Percentiles rank a stretch among this genome's conserved stretches.
Evolutionary conservation across 2,113 vertebrate species (phyloP).

Genomic region (Cyprinus carpio): DNA sequence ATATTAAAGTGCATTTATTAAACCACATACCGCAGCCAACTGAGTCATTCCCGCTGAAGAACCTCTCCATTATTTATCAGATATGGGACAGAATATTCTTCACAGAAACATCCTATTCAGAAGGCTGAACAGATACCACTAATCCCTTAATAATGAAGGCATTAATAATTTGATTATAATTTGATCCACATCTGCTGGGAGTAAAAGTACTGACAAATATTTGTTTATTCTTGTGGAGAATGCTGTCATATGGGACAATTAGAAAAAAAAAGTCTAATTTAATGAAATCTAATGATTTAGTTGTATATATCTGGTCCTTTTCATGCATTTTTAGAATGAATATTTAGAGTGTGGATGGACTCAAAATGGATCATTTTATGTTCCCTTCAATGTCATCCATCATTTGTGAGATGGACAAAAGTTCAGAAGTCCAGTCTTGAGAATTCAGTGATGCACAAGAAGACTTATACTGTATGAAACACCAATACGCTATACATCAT

Average conservation of each 20-base stretch:
- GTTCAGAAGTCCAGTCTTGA: neutral
- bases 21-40: neutral
- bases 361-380: neutral
- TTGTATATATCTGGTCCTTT: neutral
- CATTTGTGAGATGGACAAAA: neutral
- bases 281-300: too few species aligned
- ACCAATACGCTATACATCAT: neutral
- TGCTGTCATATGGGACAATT: neutral
- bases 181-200: neutral
- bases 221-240: neutral
- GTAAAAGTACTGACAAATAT: neutral
- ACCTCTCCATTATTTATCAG: constrained; percentile 4
- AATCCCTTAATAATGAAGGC: constrained; percentile 5
- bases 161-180: constrained; percentile 10
- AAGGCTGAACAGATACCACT: constrained; percentile 2
- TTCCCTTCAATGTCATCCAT: neutral
- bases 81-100: neutral
- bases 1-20: neutral
- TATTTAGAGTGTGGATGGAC: neutral
- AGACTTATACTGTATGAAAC: neutral
- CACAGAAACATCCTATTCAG: neutral
- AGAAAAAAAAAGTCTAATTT: too few species aligned
- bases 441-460: neutral
- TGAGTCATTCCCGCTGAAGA: neutral
- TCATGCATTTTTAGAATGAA: neutral